Percentiles rank a stretch among this genome's conserved stretches.
Conservation (phyloP, 2,113 vertebrate genomes). For the Thomomys bottae region DNA sequence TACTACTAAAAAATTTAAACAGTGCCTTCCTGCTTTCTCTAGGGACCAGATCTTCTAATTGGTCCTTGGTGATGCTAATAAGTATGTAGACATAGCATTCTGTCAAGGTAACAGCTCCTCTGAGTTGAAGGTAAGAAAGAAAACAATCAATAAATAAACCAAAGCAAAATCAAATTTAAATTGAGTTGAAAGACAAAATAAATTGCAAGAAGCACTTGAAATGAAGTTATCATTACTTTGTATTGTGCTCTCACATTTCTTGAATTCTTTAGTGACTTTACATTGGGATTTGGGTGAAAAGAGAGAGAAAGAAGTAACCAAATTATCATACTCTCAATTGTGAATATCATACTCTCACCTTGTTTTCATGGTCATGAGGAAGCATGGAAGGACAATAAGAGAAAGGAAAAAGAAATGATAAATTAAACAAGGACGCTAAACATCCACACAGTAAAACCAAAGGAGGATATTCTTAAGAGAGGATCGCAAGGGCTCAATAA, state of each 20-base stretch:
- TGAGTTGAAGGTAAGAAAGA: background rate
- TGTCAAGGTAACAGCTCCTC: background rate
- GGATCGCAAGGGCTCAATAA: too few relatives aligned
- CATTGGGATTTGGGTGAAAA: background rate
- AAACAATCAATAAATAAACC: background rate
- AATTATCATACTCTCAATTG: background rate
- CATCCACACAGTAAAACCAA: too few relatives aligned
- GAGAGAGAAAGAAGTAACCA: background rate
- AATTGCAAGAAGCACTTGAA: background rate
- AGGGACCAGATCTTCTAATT: background rate
- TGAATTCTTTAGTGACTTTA: background rate
- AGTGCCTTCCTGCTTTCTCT: background rate
- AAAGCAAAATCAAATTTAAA: background rate
- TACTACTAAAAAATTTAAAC: too few relatives aligned
- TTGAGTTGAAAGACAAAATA: background rate
- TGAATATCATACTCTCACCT: background rate
- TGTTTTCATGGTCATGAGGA: too few relatives aligned
- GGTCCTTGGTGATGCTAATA: background rate
- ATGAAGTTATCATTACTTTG: background rate
- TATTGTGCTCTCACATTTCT: background rate
- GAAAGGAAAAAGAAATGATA: background rate
- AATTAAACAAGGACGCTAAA: too few relatives aligned
- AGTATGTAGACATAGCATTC: background rate
- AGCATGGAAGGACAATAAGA: background rate
- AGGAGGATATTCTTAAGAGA: too few relatives aligned